phyloP scores from a whole-genome alignment of 2,888 invertebrate genomes.

The Agapetus fuscipes region DNA sequence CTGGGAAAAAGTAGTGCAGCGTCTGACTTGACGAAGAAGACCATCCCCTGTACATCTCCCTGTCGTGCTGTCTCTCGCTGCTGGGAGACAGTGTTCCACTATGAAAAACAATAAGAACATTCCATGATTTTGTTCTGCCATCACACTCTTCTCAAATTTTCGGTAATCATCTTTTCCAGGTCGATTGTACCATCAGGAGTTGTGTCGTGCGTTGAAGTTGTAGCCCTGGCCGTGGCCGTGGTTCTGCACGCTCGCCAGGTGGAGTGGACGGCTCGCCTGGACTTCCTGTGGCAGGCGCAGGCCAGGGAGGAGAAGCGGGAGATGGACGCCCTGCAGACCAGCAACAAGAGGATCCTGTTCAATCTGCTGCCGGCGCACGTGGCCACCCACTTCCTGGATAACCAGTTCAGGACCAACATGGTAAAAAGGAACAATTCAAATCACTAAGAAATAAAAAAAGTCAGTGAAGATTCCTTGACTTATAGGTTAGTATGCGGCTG shows the following conservation, averaged over 20 bases:
- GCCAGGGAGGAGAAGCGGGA: slow-evolving; percentile 86
- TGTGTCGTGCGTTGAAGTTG: slow-evolving; percentile 66
- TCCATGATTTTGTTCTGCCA: too few species aligned
- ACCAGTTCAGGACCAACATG: slow-evolving; percentile 82
- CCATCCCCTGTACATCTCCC: slow-evolving; percentile 80
- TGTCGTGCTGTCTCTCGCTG: slow-evolving; percentile 77
- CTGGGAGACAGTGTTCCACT: too few species aligned
- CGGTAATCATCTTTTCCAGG: too few species aligned
- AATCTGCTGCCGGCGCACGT: slow-evolving; percentile 87
- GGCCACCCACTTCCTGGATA: slow-evolving; percentile 84
- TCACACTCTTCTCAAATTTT: too few species aligned
- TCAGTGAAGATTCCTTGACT: too few species aligned
- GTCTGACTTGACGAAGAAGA: too few species aligned
- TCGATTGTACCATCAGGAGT: slow-evolving; percentile 69
- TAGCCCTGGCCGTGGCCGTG: slow-evolving; percentile 75
- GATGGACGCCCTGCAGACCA: slow-evolving; percentile 86
- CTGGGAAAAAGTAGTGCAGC: too few species aligned
- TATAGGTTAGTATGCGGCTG: too few species aligned
- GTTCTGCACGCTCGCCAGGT: slow-evolving; percentile 75
- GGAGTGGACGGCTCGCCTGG: slow-evolving; percentile 83
- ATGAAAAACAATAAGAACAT: too few species aligned
- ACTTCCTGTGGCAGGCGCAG: slow-evolving; percentile 76
- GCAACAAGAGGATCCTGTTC: slow-evolving; percentile 79
- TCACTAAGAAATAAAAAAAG: too few species aligned
- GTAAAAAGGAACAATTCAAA: too few species aligned